A percentile compares a stretch with the other conserved stretches of the same genome.
These are phyloP conservation scores for Drosophila cardini DNA, from an alignment of 1,140 invertebrate genomes.

Conservation along the genomic window DNA sequence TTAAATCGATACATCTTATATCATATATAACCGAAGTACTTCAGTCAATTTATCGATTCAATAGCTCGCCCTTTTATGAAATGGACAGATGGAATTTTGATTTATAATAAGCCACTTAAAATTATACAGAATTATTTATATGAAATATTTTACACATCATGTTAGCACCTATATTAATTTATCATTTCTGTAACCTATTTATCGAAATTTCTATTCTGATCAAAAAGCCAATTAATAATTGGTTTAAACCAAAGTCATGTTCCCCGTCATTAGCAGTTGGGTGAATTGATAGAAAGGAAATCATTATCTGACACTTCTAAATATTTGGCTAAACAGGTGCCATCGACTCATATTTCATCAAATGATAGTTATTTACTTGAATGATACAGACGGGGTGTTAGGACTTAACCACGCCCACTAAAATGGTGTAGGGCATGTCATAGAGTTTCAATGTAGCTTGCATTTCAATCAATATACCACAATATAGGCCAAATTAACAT, in stretches of 20 bases:
- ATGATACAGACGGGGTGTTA: neutral
- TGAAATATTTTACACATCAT: too few species aligned
- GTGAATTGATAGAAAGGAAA: neutral
- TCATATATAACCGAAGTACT: neutral
- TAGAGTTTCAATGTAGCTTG: slow-evolving; percentile 44
- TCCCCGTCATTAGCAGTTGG: too few species aligned
- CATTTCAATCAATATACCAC: slow-evolving; percentile 65
- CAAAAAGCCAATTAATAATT: too few species aligned
- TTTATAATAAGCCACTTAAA: too few species aligned
- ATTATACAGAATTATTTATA: too few species aligned
- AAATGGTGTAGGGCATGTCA: slow-evolving; percentile 59
- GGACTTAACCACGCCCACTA: neutral
- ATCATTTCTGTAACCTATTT: too few species aligned
- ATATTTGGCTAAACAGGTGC: neutral
- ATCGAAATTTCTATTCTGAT: too few species aligned
- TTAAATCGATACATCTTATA: neutral
- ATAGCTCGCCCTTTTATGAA: too few species aligned
- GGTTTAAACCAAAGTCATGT: too few species aligned
- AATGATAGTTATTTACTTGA: slow-evolving; percentile 14
- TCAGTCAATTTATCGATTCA: neutral
- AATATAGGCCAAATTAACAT: slow-evolving; percentile 46
- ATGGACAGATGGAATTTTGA: too few species aligned
- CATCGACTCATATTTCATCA: slow-evolving; percentile 14
- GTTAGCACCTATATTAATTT: too few species aligned
- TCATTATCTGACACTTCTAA: slow-evolving; percentile 1